Percentiles rank a stretch among this genome's conserved stretches.
Conservation (phyloP, 2,888 invertebrate species). For the Neocrepidodera transversa region DNA sequence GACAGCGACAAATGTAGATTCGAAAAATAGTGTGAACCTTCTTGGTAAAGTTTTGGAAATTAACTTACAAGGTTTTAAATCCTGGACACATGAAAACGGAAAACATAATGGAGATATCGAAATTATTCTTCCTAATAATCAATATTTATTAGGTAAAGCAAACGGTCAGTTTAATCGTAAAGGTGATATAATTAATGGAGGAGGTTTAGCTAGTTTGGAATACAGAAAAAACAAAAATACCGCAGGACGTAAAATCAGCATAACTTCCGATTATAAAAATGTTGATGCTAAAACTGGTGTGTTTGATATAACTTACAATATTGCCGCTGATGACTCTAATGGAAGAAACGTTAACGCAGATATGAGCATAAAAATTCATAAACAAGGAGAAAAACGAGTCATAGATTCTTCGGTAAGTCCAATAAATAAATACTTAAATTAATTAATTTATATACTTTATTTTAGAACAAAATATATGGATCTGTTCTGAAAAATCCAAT, state of each 20-base stretch:
- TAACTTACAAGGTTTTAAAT: constrained; percentile 61
- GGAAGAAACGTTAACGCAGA: constrained; percentile 61
- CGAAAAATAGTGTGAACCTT: constrained; percentile 64
- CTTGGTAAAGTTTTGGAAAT: constrained; percentile 61
- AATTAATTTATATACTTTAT: not conserved
- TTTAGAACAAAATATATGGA: constrained; percentile 54
- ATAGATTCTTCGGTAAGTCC: constrained; percentile 19
- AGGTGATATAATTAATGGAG: constrained; percentile 50
- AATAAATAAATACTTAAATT: not conserved
- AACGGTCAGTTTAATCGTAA: constrained; percentile 52
- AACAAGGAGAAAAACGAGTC: constrained; percentile 35
- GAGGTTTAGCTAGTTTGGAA: constrained; percentile 51
- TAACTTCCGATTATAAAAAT: constrained; percentile 57
- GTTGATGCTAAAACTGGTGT: constrained; percentile 59
- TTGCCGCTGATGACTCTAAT: constrained; percentile 60
- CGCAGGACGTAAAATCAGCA: constrained; percentile 58
- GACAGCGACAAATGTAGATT: constrained; percentile 64
- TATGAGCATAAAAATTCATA: constrained; percentile 23
- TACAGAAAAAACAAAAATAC: constrained; percentile 60
- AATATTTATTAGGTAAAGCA: constrained; percentile 59
- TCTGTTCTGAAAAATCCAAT: constrained; percentile 54
- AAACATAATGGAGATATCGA: constrained; percentile 61
- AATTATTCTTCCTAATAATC: constrained; percentile 62
- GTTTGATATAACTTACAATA: constrained; percentile 56
- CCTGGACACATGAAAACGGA: constrained; percentile 60